Conservation (phyloP, 23 tunicate species). For the Styela clava region DNA sequence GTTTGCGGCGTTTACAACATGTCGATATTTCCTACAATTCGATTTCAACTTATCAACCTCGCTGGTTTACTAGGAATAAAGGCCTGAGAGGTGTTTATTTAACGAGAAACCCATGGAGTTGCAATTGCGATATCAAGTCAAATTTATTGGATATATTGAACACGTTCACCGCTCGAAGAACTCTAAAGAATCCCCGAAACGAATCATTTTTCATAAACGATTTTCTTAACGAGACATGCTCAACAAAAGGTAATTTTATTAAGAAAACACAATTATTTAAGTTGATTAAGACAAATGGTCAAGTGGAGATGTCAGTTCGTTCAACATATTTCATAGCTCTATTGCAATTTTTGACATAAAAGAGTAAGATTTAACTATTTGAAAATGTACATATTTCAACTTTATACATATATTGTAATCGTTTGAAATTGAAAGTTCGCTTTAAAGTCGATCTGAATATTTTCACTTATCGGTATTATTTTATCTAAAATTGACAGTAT, state of each 20-base stretch:
- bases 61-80: constrained; percentile 39
- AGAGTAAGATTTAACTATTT: too few species aligned
- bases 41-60: constrained; percentile 9
- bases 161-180: background rate
- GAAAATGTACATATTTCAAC: too few species aligned
- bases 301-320: too few species aligned
- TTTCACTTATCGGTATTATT: too few species aligned
- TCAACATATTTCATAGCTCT: too few species aligned
- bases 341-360: too few species aligned
- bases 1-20: constrained; percentile 28
- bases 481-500: too few species aligned
- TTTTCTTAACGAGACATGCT: background rate
- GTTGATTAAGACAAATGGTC: too few species aligned
- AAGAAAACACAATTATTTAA: too few species aligned
- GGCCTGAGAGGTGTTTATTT: constrained; percentile 25
- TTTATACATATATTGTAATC: too few species aligned
- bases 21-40: constrained; percentile 40
- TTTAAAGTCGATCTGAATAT: too few species aligned
- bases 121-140: constrained; percentile 37
- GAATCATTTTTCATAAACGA: background rate
- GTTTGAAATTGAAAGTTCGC: too few species aligned
- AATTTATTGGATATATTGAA: background rate
- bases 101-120: constrained; percentile 43
- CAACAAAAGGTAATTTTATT: constrained; percentile 11
- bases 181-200: background rate